These are phyloP conservation scores for Tetrapedia diversipes DNA, from an alignment of 2,888 invertebrate genomes.

Conservation along the genomic window DNA sequence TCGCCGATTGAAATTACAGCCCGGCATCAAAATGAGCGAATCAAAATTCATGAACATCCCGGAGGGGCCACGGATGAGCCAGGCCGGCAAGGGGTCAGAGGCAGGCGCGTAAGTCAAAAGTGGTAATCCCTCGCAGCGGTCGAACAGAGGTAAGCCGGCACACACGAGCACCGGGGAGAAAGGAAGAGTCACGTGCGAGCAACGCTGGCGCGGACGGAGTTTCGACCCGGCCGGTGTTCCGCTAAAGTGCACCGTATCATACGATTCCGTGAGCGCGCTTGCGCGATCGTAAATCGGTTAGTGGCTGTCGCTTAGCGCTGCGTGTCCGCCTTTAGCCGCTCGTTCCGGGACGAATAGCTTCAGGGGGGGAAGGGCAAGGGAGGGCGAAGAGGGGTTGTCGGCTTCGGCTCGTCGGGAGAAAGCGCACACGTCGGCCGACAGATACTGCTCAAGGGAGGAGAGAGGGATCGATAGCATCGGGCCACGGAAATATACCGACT, in stretches of 20 bases:
- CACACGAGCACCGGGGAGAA: constrained; percentile 39
- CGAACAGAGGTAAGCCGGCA: constrained; percentile 39
- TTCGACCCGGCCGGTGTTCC: constrained; percentile 55
- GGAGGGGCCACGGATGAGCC: neutral
- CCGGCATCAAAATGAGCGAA: too few species aligned
- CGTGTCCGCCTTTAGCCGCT: constrained; percentile 67
- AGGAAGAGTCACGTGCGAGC: constrained; percentile 48
- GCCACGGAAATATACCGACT: constrained; percentile 73
- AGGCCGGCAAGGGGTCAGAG: neutral
- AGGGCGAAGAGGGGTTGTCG: too few species aligned
- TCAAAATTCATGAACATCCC: constrained; percentile 6
- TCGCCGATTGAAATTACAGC: too few species aligned
- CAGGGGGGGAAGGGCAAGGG: constrained; percentile 27
- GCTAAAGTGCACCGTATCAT: constrained; percentile 56
- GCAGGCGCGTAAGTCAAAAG: constrained; percentile 42
- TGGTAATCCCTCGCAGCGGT: constrained; percentile 45
- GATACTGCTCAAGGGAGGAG: constrained; percentile 58
- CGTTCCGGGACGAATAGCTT: constrained; percentile 67
- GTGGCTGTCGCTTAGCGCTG: constrained; percentile 69
- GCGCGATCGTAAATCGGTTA: constrained; percentile 73
- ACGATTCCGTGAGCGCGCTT: constrained; percentile 58
- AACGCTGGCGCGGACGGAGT: constrained; percentile 23
- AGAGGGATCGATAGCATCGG: constrained; percentile 76
- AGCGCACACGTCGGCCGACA: constrained; percentile 52
- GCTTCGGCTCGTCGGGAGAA: constrained; percentile 42